Conservation (phyloP, 2,888 invertebrate species). For the Drosophila kuntzei region DNA sequence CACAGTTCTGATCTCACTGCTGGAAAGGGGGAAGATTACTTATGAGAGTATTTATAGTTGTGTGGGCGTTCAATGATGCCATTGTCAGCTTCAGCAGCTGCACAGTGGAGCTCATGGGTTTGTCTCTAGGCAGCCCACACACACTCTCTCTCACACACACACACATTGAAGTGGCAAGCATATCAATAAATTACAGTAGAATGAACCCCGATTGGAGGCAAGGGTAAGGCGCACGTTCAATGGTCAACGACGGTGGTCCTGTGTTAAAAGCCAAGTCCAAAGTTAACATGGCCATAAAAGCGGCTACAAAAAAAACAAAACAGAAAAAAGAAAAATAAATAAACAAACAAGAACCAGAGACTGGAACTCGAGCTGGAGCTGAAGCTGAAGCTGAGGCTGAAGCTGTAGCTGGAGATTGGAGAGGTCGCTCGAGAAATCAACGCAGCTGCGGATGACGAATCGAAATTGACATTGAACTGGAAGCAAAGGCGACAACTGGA, state of each 20-base stretch:
- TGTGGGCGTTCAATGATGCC: constrained; percentile 54
- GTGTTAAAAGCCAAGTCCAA: constrained; percentile 80
- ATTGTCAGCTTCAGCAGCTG: constrained; percentile 42
- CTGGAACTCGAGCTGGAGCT: constrained; percentile 6
- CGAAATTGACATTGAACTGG: constrained; percentile 84
- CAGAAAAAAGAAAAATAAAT: constrained; percentile 36
- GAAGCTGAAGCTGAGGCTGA: constrained; percentile 9
- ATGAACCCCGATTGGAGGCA: constrained; percentile 63
- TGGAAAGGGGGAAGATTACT: constrained; percentile 41
- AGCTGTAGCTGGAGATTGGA: constrained; percentile 41
- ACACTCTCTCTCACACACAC: constrained; percentile 21
- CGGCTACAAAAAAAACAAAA: constrained; percentile 69
- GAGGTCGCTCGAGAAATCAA: constrained; percentile 78
- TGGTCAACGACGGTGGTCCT: constrained; percentile 72
- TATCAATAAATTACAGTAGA: constrained; percentile 79
- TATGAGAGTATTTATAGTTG: constrained; percentile 27
- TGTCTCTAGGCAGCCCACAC: constrained; percentile 59
- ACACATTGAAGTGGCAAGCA: background rate
- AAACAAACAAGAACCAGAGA: constrained; percentile 21
- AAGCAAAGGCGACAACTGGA: constrained; percentile 56
- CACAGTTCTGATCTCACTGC: constrained; percentile 40
- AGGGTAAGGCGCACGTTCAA: constrained; percentile 43
- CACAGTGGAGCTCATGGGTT: constrained; percentile 45
- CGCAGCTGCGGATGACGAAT: constrained; percentile 85
- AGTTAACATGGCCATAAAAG: constrained; percentile 80